A percentile compares a stretch with the other conserved stretches of the same genome.
These are phyloP conservation scores for Folsomia candida DNA, from an alignment of 2,888 invertebrate genomes.

Conservation along the genomic window DNA sequence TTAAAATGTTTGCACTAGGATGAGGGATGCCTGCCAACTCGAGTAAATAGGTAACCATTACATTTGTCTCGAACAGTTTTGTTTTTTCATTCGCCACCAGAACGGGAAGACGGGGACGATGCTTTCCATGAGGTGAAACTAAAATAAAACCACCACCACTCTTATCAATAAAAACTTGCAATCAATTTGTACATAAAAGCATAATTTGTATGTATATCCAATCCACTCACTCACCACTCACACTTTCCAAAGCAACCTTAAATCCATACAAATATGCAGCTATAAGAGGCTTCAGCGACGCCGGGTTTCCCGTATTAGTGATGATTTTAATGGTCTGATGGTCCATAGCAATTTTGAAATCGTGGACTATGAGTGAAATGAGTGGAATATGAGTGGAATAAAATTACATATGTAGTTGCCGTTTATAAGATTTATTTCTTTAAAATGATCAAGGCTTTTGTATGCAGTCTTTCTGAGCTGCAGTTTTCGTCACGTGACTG, in stretches of 20 bases:
- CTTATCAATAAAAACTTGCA: too few relatives aligned
- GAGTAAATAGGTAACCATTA: slow-evolving; percentile 66
- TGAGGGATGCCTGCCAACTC: slow-evolving; percentile 21
- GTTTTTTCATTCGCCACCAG: slow-evolving; percentile 64
- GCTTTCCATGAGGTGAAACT: slow-evolving; percentile 31
- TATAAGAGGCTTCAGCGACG: slow-evolving; percentile 70
- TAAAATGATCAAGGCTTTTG: too few relatives aligned
- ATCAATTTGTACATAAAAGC: too few relatives aligned
- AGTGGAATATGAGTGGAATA: too few relatives aligned
- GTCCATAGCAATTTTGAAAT: too few relatives aligned
- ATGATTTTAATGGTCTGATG: slow-evolving; percentile 23
- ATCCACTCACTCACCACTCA: slow-evolving; percentile 67
- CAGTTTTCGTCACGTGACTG: too few relatives aligned
- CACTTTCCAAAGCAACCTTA: slow-evolving; percentile 61
- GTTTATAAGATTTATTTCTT: too few relatives aligned
- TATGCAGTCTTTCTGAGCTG: too few relatives aligned
- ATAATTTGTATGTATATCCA: too few relatives aligned
- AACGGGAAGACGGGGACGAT: slow-evolving; percentile 61
- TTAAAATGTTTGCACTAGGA: slow-evolving; percentile 54
- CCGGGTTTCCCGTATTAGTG: slow-evolving; percentile 74
- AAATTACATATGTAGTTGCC: too few relatives aligned
- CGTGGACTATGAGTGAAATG: too few relatives aligned
- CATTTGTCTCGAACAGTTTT: slow-evolving; percentile 69
- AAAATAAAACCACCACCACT: too few relatives aligned
- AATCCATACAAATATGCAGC: slow-evolving; percentile 66